Conservation (phyloP, 2,797 vertebrate genomes). For the Enteromius treurensis region DNA sequence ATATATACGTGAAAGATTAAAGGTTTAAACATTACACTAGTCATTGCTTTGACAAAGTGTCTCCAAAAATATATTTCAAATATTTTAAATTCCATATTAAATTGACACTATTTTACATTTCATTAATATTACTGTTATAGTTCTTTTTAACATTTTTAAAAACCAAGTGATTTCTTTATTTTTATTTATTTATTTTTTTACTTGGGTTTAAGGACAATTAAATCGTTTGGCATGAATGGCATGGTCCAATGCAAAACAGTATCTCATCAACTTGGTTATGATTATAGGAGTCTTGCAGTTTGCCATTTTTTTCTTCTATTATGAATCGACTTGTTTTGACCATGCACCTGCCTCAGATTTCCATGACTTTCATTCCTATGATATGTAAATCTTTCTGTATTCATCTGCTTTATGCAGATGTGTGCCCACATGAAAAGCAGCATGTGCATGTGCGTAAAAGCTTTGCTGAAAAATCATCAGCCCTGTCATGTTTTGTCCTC, state of each 20-base stretch:
- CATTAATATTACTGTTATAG: background rate
- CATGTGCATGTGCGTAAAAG: background rate
- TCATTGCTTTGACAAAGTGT: background rate
- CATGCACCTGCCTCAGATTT: background rate
- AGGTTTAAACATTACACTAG: background rate
- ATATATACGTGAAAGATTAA: too few relatives aligned
- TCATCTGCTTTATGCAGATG: background rate
- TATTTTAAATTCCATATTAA: too few relatives aligned
- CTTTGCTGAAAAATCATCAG: constrained; percentile 47
- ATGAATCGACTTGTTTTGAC: background rate
- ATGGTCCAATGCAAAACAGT: background rate
- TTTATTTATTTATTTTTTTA: background rate
- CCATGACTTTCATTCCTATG: background rate
- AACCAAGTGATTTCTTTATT: background rate
- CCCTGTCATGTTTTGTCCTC: background rate
- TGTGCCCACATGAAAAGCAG: background rate
- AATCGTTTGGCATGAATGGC: background rate
- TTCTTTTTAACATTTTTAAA: background rate
- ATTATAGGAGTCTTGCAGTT: background rate
- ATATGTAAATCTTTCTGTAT: background rate
- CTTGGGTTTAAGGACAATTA: background rate
- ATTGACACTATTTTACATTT: too few relatives aligned
- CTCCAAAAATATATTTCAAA: too few relatives aligned
- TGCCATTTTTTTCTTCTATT: background rate
- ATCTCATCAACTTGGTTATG: background rate